Percentiles rank a stretch among this genome's conserved stretches.
Evolutionary conservation across 2,113 vertebrate species (phyloP).

Genomic region (Saimiri boliviensis): DNA sequence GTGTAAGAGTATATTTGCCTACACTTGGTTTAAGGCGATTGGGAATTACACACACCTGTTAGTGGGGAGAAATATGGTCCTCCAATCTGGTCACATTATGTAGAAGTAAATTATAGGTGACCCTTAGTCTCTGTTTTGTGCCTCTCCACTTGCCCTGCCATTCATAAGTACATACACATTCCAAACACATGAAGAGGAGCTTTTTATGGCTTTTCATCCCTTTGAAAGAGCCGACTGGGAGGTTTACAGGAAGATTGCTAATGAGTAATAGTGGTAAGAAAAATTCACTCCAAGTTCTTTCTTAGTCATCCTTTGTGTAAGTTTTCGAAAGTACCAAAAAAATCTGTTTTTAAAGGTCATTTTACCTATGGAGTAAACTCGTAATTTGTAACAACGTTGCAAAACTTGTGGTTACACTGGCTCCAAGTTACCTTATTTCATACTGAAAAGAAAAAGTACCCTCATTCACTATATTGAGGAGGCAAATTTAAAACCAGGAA

Average conservation of each 20-base stretch:
- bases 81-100: not conserved
- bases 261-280: not conserved
- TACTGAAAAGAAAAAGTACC: not conserved
- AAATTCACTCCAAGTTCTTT: not conserved
- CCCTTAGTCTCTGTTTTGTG: slow-evolving; percentile 23
- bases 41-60: slow-evolving; percentile 25
- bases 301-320: not conserved
- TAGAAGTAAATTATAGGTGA: slow-evolving; percentile 40
- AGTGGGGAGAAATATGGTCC: not conserved
- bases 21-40: not conserved
- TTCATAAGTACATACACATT: not conserved
- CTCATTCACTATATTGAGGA: not conserved
- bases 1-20: not conserved
- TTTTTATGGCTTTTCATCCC: not conserved
- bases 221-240: not conserved
- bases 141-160: not conserved
- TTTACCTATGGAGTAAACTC: not conserved
- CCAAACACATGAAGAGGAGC: not conserved
- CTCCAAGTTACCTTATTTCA: not conserved
- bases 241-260: not conserved
- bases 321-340: not conserved
- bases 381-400: not conserved
- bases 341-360: not conserved
- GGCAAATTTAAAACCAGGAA: not conserved
- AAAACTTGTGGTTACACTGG: not conserved